Percentiles rank a stretch among this genome's conserved stretches.
Conservation (phyloP, 2,888 invertebrate genomes). For the Meghimatium bilineatum region DNA sequence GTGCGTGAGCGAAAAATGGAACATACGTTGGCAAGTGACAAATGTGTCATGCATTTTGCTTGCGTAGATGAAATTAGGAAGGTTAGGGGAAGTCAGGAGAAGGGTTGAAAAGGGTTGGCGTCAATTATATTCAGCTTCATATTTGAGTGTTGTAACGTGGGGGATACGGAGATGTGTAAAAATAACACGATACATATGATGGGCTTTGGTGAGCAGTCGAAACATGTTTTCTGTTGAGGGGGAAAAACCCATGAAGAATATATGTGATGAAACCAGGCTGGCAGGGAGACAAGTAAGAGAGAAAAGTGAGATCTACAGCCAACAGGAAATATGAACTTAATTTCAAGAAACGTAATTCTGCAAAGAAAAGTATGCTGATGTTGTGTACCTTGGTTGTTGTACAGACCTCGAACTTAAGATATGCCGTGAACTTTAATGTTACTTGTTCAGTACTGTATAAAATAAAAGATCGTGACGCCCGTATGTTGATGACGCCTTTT, state of each 20-base stretch:
- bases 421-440: no score
- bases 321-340: not conserved
- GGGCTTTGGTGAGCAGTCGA: not conserved
- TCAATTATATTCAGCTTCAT: slow-evolving; percentile 19
- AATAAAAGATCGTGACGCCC: no score
- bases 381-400: no score
- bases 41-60: slow-evolving; percentile 29
- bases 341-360: not conserved
- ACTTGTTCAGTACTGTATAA: no score
- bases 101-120: not conserved
- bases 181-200: slow-evolving; percentile 4
- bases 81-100: not conserved
- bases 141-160: slow-evolving; percentile 27
- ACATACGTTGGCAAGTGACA: slow-evolving; percentile 38
- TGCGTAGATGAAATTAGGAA: slow-evolving; percentile 11
- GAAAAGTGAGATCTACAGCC: not conserved
- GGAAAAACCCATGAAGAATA: slow-evolving; percentile 19
- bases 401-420: no score
- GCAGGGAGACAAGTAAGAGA: not conserved
- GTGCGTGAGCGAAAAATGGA: slow-evolving; percentile 20
- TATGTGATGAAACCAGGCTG: not conserved
- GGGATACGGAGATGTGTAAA: not conserved
- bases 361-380: no score
- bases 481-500: no score
- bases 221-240: not conserved